Conservation (phyloP, 2,888 invertebrate genomes). For the Lysandra coridon region DNA sequence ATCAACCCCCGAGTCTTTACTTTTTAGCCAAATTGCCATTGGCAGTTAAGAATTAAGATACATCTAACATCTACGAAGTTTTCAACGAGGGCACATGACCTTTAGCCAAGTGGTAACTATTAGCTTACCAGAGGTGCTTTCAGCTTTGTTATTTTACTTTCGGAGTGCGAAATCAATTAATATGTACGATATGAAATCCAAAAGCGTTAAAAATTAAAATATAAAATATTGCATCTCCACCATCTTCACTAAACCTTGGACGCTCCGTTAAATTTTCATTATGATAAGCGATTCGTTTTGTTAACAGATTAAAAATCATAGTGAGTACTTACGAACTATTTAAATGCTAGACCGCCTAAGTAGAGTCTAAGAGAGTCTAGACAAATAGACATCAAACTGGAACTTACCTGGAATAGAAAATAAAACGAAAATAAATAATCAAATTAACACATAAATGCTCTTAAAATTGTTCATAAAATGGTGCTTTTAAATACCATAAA, state of each 20-base stretch:
- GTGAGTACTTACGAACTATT: background rate
- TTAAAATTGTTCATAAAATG: conserved; percentile 1
- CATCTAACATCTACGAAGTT: background rate
- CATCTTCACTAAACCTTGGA: too few relatives aligned
- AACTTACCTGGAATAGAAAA: conserved; percentile 13
- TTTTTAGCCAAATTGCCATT: background rate
- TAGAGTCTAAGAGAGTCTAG: background rate
- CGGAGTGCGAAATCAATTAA: too few relatives aligned
- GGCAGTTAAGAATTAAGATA: background rate
- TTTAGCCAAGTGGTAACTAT: background rate
- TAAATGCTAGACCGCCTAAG: background rate
- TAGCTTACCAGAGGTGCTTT: background rate
- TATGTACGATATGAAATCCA: background rate
- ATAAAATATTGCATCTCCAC: background rate
- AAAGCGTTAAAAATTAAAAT: background rate
- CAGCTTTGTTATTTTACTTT: too few relatives aligned
- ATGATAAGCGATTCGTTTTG: too few relatives aligned
- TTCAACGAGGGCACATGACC: background rate
- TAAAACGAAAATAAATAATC: background rate
- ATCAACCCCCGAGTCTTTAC: too few relatives aligned
- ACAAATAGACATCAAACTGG: background rate
- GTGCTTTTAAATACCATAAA: conserved; percentile 10
- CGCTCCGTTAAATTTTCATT: too few relatives aligned
- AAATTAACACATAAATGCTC: conserved; percentile 13
- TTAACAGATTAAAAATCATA: background rate